Conservation (phyloP, 1,140 invertebrate species). For the Drosophila bocqueti region DNA sequence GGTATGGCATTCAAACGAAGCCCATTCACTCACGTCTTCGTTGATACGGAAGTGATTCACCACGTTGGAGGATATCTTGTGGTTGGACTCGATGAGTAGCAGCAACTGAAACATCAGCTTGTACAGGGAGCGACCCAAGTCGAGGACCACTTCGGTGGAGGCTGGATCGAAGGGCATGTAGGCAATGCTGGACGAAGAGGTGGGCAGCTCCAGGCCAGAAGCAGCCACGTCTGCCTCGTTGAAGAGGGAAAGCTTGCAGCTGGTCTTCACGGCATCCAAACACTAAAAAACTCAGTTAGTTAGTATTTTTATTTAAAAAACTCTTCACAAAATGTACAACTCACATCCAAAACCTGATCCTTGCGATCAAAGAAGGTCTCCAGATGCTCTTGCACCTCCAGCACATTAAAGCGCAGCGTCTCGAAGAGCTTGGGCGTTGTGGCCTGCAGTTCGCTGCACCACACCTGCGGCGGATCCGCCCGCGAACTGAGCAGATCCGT, state of each 20-base stretch:
- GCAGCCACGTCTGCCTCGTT: conserved; percentile 87
- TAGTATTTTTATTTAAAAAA: background rate
- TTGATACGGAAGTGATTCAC: conserved; percentile 83
- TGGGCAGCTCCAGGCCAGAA: conserved; percentile 73
- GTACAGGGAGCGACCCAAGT: conserved; percentile 94
- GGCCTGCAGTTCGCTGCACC: conserved; percentile 89
- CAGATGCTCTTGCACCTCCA: conserved; percentile 98
- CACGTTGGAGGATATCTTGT: conserved; percentile 92
- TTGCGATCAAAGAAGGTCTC: conserved; percentile 97
- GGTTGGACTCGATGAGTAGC: conserved; percentile 95
- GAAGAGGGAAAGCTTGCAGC: conserved; percentile 90
- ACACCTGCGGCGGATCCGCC: conserved; percentile 90
- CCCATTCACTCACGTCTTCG: conserved; percentile 71
- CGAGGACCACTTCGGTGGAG: conserved; percentile 87
- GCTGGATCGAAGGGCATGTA: conserved; percentile 84
- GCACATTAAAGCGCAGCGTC: conserved; percentile 93
- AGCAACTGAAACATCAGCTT: conserved; percentile 97
- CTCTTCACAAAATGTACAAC: background rate
- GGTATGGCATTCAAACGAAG: background rate
- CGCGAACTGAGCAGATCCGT: conserved; percentile 87
- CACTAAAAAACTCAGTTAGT: conserved; percentile 86
- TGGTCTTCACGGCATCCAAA: conserved; percentile 90
- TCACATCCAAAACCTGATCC: conserved; percentile 95
- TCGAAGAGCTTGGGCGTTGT: conserved; percentile 90
- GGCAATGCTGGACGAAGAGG: conserved; percentile 59